These are phyloP conservation scores for Meteorus colon DNA, from an alignment of 2,888 invertebrate species.

Conservation along the genomic window DNA sequence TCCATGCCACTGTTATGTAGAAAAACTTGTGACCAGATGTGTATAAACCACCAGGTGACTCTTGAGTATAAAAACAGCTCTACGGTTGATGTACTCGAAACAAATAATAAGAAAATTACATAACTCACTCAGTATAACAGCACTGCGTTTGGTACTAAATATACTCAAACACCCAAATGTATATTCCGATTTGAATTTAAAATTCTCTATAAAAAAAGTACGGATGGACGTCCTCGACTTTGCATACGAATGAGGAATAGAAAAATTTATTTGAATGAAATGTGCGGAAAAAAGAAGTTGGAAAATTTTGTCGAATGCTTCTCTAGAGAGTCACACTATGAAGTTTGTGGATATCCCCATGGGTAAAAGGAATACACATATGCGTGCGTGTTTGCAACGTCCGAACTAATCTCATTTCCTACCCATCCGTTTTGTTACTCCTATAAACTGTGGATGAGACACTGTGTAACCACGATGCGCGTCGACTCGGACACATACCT, in stretches of 20 bases:
- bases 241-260: background rate
- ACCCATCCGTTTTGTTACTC: conserved; percentile 26
- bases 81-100: no score
- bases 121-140: background rate
- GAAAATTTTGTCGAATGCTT: background rate
- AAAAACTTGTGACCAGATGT: background rate
- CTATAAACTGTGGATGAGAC: conserved; percentile 55
- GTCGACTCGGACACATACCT: conserved; percentile 2
- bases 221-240: background rate
- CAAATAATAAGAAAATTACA: no score
- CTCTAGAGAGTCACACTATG: conserved; percentile 7
- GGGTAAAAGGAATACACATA: conserved; percentile 37
- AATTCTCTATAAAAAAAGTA: background rate
- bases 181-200: background rate
- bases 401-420: conserved; percentile 66
- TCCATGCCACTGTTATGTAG: no score
- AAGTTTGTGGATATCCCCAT: conserved; percentile 44
- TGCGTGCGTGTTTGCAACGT: conserved; percentile 52
- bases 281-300: background rate
- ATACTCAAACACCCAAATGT: background rate
- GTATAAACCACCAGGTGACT: background rate
- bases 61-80: background rate
- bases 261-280: background rate
- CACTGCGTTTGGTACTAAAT: background rate
- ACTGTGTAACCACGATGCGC: conserved; percentile 53